Base-by-base conservation (phyloP, 35 echinoderm and acorn worm species). In the Eucidaris tribuloides region DNA sequence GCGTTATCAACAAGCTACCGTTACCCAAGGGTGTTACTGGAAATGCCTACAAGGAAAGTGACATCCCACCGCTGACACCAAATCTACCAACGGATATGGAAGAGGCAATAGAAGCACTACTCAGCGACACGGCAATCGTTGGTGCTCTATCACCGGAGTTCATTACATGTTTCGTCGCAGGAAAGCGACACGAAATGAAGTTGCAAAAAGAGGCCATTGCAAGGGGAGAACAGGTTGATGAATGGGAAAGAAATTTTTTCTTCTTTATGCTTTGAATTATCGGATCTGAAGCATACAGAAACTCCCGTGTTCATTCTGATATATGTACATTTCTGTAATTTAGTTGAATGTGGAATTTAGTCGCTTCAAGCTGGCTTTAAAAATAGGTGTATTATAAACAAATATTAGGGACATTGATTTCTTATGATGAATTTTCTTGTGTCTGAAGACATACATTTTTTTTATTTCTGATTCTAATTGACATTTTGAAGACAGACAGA, bases 41-140 rank as follows among this genome's bases (percentile, higher is more conserved):
- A 74, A 40, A 74, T 74, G 68, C 68, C 34, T 74, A 74, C 68
- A 74, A 74, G 20, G 68, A 74, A 22, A 40, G 44, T 9, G 68
- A 74, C n/a, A 44, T 74, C 68, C 68, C 68, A 44, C 68, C 68
- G 68, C 68, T 74, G 68, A 74, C 68, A 41, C 68, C 36, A 6
- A 74, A 44, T 42, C 20, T 74, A n/a, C 68, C 68, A 1, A 74
- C 38, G 35, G 44, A 19, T 40, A 74, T 74, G 68, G 18, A 5
- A 40, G 68, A 74, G 18, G 68, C 68, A 7, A 42, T 74, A 41
- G 68, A 74, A 22, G 24, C 35, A 22, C 37, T 74, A 22, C 34
- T 74, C 35, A 23, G 24, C 20, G 68, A 74, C 24, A 40, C 38
- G 68, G 68, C 44, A 7, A 74, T 74, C 5, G 22, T 24, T 2